Evolutionary conservation across 2,797 vertebrate genomes (phyloP), one percentile per base, ranked within the genome.

Genomic region (Hippoglossus hippoglossus): DNA sequence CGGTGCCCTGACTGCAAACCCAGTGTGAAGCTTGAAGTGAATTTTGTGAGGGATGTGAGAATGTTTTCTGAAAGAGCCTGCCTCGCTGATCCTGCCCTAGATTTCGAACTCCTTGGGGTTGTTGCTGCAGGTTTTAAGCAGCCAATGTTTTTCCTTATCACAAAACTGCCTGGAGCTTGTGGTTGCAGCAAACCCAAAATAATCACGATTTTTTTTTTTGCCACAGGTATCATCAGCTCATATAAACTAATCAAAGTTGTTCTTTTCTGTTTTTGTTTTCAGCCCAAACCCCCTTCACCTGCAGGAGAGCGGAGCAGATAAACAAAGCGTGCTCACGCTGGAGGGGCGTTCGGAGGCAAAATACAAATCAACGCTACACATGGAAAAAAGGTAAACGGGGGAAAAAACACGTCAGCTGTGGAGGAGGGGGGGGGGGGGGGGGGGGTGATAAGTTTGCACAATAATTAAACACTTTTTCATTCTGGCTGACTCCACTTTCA

Each of bases 231-330:
- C 57, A 70, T 63, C 58, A 9, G 57, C 69, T 81, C 26, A 44
- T 65, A 66, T 69, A 22, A 73, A 74, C 63, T 61, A 70, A 69
- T 84, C 54, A 82, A 47, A 54, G 15, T 26, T 75, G 66, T 8
- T 36, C 4, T 46, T 15, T 46, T 39, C 12, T 46, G 44, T 19
- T 46, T 63, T 79, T 62, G 39, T 75, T 71, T 67, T 6, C 64
- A 72, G 28, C n/a, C 16, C 4, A 3, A 26, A 44, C 56, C 56
- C 21, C 47, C 10, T 66, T 51, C 50, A 73, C 75, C 63, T 78
- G 55, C 63, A 56, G 49, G 73, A 53, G 26, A 36, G 50, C 18
- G 64, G 26, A 24, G 57, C 24, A 57, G 56, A 65, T 54, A 51
- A 66, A 63, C 51, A 60, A 66, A 39, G 8, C 15, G 60, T 6